Conservation (phyloP, 2,888 invertebrate species). For the Metallyticus violacea region DNA sequence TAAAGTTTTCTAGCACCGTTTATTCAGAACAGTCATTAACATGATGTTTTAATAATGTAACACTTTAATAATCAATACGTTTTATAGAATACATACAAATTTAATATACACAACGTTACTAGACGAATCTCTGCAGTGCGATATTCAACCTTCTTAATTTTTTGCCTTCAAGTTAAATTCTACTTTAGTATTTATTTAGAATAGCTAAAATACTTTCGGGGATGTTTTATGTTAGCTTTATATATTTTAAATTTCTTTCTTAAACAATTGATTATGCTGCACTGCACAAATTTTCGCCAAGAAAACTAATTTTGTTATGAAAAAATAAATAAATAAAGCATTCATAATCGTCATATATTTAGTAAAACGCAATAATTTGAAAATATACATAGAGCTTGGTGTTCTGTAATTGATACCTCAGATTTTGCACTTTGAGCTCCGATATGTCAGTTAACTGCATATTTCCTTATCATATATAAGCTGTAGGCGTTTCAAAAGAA, state of each 20-base stretch:
- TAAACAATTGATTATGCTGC: background rate
- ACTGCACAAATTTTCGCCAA: background rate
- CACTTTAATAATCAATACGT: background rate
- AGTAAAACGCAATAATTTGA: background rate
- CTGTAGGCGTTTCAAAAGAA: no score
- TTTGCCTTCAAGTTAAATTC: background rate
- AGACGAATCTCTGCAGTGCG: background rate
- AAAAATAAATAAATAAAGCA: background rate
- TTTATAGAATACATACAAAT: conserved; percentile 2
- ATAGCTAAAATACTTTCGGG: background rate
- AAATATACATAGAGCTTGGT: background rate
- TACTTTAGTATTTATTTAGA: background rate
- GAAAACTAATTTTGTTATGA: background rate
- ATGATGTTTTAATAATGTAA: conserved; percentile 16
- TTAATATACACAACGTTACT: background rate
- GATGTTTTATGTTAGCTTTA: background rate
- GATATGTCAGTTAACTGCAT: background rate
- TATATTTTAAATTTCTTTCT: background rate
- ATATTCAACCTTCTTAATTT: background rate
- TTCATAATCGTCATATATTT: background rate
- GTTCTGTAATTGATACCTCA: background rate
- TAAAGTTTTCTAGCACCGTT: conserved; percentile 28
- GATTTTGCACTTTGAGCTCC: background rate
- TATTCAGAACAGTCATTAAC: conserved; percentile 26
- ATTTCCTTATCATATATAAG: no score